Conservation (phyloP, 2,888 invertebrate species). For the Bedellia somnulentella region DNA sequence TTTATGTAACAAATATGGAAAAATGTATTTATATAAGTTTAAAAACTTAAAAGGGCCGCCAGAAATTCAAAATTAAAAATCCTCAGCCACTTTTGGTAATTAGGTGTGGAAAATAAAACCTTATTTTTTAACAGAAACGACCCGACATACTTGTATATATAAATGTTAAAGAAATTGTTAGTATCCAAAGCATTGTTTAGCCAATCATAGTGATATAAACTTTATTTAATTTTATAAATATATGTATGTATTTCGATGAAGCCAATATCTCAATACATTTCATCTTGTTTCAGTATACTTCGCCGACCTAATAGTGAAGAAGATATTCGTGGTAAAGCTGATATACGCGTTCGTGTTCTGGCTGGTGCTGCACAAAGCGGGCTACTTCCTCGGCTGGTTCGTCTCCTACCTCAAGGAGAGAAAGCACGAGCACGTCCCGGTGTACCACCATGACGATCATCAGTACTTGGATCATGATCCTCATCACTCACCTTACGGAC, state of each 20-base stretch:
- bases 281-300: conserved; percentile 33
- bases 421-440: conserved; percentile 18
- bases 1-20: neutral
- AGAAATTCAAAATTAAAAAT: too few species aligned
- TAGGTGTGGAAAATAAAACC: too few species aligned
- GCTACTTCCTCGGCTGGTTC: conserved; percentile 48
- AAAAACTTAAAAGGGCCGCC: too few species aligned
- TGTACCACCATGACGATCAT: conserved; percentile 14
- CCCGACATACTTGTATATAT: too few species aligned
- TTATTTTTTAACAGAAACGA: too few species aligned
- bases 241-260: too few species aligned
- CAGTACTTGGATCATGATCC: conserved; percentile 14
- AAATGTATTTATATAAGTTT: neutral
- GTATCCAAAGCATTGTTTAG: too few species aligned
- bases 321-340: conserved; percentile 42
- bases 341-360: conserved; percentile 45
- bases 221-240: too few species aligned
- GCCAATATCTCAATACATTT: too few species aligned
- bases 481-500: conserved; percentile 17
- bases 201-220: too few species aligned
- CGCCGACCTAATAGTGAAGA: conserved; percentile 41
- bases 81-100: too few species aligned
- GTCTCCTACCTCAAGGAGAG: conserved; percentile 37
- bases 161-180: too few species aligned
- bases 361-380: conserved; percentile 44